Evolutionary conservation across 2,797 vertebrate species (phyloP), one percentile per base, ranked within the genome.

Genomic region (Sciurus carolinensis): DNA sequence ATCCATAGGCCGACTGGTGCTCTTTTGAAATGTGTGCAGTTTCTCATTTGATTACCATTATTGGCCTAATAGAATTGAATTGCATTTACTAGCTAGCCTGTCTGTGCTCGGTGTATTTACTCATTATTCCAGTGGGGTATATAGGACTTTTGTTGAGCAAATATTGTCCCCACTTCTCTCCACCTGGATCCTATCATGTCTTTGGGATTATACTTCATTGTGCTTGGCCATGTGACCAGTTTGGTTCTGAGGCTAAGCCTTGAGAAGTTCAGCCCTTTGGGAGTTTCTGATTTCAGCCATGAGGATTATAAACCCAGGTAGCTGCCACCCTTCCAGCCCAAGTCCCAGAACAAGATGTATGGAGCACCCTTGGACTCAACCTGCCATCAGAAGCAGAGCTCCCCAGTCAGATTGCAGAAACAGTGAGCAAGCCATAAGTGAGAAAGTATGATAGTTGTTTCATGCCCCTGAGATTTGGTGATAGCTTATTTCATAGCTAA

Each of bases 51-150:
- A 87, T 96, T 77, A 8, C 14, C 28, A 57, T 77, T 93, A 36
- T 76, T 96, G 86, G 71, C 77, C 81, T 77, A 93, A 33, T 66
- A 59, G 18, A 93, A 85, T 92, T 96, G 73, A 71, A 91, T 66
- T 86, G 15, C 33, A 52, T 87, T 90, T 50, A 97, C 69, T 83
- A 96, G 50, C 47, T 92, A 93, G 20, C 5, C 72, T 10, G 64
- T 93, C 73, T 95, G n/a, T 66, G 69, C 52, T 83, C 12, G 3
- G 66, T 88, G 94, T 95, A 92, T 79, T 93, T 66, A 92, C 3
- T 39, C 7, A 79, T 80, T 93, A n/a, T 66, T 86, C 80, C 44
- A 87, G 12, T 71, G 14, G 36, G 26, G 4, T 84, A 79, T 47
- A 14, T 86, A 76, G 39, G 44, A 73, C 26, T 94, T 90, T 94